phyloP scores from a whole-genome alignment of 2,888 invertebrate genomes.

The Mythimna impura region DNA sequence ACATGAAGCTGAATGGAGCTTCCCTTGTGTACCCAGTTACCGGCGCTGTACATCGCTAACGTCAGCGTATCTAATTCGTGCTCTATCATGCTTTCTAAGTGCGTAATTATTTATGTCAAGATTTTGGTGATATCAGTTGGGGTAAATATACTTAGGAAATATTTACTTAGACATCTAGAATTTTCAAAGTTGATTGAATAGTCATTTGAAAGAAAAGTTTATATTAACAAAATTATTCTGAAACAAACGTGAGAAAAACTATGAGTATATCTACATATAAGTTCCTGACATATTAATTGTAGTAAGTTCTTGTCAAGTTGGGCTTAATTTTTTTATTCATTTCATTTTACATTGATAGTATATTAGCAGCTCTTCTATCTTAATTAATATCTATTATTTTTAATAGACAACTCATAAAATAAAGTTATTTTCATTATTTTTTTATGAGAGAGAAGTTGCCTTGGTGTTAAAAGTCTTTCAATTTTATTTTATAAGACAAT shows the following conservation, averaged over 20 bases:
- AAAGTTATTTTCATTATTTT: not conserved
- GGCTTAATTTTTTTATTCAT: not conserved
- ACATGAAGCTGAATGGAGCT: conserved; percentile 81
- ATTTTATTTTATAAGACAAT: not conserved
- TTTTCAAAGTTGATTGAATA: conserved; percentile 14
- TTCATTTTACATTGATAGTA: not conserved
- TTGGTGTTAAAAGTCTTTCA: not conserved
- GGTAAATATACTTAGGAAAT: conserved; percentile 56
- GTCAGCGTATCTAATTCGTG: conserved; percentile 34
- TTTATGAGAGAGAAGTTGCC: not conserved
- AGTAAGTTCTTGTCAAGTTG: not conserved
- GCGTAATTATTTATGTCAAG: conserved; percentile 31
- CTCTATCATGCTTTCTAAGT: conserved; percentile 44
- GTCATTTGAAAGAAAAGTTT: not conserved
- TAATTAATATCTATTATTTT: not conserved
- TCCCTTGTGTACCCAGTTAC: conserved; percentile 68
- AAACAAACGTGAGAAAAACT: not conserved
- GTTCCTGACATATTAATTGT: not conserved
- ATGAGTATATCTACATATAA: not conserved
- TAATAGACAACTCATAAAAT: not conserved
- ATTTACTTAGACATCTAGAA: conserved; percentile 11
- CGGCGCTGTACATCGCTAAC: conserved; percentile 40
- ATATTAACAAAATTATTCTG: not conserved
- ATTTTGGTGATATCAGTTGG: conserved; percentile 53
- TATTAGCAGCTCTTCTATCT: not conserved